Conservation (phyloP, 2,888 invertebrate genomes). For the Cheilosia variabilis region DNA sequence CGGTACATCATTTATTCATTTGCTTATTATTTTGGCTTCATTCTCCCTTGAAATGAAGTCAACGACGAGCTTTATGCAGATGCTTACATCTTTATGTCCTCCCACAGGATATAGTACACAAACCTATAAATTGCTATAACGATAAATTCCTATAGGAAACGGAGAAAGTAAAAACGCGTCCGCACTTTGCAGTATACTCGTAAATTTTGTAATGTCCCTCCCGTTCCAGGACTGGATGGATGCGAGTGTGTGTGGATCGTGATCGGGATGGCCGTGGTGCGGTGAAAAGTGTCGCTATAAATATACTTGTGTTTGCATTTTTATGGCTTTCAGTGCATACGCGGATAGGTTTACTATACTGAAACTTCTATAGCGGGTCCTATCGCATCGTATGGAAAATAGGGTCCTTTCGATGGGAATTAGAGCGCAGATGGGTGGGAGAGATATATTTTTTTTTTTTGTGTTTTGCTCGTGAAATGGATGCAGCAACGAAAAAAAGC, state of each 20-base stretch:
- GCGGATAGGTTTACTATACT: slow-evolving; percentile 58
- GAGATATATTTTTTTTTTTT: neutral
- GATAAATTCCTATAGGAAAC: slow-evolving; percentile 49
- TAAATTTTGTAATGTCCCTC: slow-evolving; percentile 48
- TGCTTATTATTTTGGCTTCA: slow-evolving; percentile 11
- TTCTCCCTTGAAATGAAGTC: neutral
- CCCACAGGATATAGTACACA: slow-evolving; percentile 25
- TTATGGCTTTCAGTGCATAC: slow-evolving; percentile 53
- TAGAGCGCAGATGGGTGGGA: slow-evolving; percentile 14
- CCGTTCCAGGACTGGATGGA: neutral
- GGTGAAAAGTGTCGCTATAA: slow-evolving; percentile 55
- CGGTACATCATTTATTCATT: slow-evolving; percentile 23
- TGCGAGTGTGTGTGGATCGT: slow-evolving; percentile 18
- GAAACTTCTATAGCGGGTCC: neutral
- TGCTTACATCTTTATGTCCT: slow-evolving; percentile 43
- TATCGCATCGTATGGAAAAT: slow-evolving; percentile 28
- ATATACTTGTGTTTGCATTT: slow-evolving; percentile 67
- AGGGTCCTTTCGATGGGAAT: slow-evolving; percentile 12
- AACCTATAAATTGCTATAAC: slow-evolving; percentile 54
- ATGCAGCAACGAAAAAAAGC: slow-evolving; percentile 14
- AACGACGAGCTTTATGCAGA: slow-evolving; percentile 7
- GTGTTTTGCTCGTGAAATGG: neutral
- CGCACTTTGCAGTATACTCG: slow-evolving; percentile 47
- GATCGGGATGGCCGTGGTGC: neutral
- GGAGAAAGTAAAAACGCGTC: slow-evolving; percentile 51